Conservation (phyloP, 2,113 vertebrate species). For the Myxocyprinus asiaticus region DNA sequence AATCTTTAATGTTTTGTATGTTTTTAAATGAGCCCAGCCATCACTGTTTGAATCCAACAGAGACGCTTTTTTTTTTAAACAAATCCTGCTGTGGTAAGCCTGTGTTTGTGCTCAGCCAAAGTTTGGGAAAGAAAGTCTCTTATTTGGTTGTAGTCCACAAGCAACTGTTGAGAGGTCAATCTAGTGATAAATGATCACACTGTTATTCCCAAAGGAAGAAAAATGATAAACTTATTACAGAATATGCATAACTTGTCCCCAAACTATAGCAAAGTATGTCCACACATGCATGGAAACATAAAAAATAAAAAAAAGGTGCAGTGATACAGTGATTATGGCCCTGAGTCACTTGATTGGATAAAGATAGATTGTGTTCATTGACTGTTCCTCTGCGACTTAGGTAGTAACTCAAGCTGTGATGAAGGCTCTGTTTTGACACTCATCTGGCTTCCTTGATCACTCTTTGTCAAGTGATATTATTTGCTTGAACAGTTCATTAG, state of each 20-base stretch:
- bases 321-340: not conserved
- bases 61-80: not conserved
- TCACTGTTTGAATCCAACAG: conserved; percentile 8
- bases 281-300: not conserved
- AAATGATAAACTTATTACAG: too few species aligned
- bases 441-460: conserved; percentile 68
- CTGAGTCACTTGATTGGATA: not conserved
- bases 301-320: too few species aligned
- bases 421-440: conserved; percentile 69
- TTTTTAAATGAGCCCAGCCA: conserved; percentile 19
- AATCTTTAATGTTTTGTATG: conserved; percentile 21
- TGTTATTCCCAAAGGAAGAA: not conserved
- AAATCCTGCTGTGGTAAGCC: not conserved
- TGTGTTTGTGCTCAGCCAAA: too few species aligned
- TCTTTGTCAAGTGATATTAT: conserved; percentile 64
- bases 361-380: not conserved
- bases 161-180: not conserved
- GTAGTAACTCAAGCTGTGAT: conserved; percentile 47
- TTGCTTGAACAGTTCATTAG: conserved; percentile 61
- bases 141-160: not conserved
- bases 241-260: not conserved
- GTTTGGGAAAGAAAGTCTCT: not conserved
- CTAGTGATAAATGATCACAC: not conserved
- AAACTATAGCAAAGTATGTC: not conserved
- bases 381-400: not conserved